Base-by-base conservation (phyloP, 2,888 invertebrate species). In the Aphidoletes aphidimyza region DNA sequence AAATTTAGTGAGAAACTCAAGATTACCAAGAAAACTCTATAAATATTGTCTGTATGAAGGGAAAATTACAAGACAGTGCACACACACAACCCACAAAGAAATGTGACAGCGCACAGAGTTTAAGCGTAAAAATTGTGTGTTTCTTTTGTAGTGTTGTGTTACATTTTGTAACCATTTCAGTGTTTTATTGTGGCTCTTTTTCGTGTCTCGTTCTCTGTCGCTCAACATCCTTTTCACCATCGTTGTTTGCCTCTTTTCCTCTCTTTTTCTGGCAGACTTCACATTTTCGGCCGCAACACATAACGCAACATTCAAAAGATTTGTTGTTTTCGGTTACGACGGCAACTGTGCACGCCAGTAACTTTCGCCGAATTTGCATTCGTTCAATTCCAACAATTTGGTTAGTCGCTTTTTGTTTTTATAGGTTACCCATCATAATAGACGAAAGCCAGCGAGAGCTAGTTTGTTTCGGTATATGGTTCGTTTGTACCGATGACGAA, bases 111-210 rank as follows among this genome's bases (percentile, higher is more conserved):
- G 81, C 36, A 81, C 11, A 17, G 81, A 81, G 81, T 37, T n/a
- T 81, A 81, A 81, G 81, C 81, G 81, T 81, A 81, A 81, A 81
- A 81, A 81, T 37, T 81, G 37, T 81, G n/a, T n/a, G n/a, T 37
- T 81, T 37, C 81, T 34, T 69, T 69, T 69, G n/a, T n/a, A 5
- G 30, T 19, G 36, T 36, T 69, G 36, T 69, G 14, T 69, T 54
- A 37, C 81, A 22, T 37, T 81, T 81, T 81, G 36, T 81, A 37
- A 37, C 30, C 19, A 37, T 81, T 81, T n/a, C 37, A 37, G 19
- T 81, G n/a, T 81, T 30, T 69, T 69, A 30, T 30, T 30, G 26
- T 47, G 2, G 17, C 9, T 47, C 47, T 47, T 47, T 6, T 47
- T 47, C 39, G 6, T 39, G 11, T 39, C 11, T 39, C 39, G 39